A percentile compares a stretch with the other conserved stretches of the same genome.
phyloP scores from a whole-genome alignment of 53 echinoderm and acorn worm species.

The Stichopus horrens region DNA sequence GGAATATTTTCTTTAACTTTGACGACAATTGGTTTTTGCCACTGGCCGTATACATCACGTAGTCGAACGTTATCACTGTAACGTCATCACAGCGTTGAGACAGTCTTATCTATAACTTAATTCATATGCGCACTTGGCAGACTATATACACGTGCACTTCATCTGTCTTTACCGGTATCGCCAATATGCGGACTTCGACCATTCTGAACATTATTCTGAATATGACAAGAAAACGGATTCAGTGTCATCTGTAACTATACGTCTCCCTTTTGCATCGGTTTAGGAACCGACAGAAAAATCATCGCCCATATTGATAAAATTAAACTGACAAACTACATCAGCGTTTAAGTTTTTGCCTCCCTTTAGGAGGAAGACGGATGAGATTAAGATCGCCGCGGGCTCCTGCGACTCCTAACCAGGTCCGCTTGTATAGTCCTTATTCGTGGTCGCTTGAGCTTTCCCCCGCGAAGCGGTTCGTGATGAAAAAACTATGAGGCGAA shows the following conservation, averaged over 20 bases:
- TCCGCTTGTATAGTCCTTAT: neutral
- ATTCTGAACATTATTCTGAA: neutral
- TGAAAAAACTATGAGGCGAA: neutral
- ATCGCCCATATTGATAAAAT: conserved; percentile 2
- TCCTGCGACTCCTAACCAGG: neutral
- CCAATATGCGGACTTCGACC: neutral
- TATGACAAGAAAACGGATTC: neutral
- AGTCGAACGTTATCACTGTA: neutral
- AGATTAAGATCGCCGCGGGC: conserved; percentile 26
- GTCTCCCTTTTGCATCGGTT: neutral
- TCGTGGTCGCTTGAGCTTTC: neutral
- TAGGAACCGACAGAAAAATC: neutral
- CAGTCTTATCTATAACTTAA: neutral
- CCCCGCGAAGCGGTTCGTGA: neutral
- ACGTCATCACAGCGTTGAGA: neutral
- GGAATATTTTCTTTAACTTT: too few species aligned
- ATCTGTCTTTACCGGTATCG: neutral
- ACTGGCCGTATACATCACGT: neutral
- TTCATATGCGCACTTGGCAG: neutral
- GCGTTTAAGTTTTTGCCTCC: neutral
- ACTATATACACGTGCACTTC: neutral
- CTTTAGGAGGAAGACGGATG: neutral
- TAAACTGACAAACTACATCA: conserved; percentile 27
- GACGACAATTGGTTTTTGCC: neutral
- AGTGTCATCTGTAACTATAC: neutral